Evolutionary conservation across 2,797 vertebrate species (phyloP).

Genomic region (Propithecus perrieri): DNA sequence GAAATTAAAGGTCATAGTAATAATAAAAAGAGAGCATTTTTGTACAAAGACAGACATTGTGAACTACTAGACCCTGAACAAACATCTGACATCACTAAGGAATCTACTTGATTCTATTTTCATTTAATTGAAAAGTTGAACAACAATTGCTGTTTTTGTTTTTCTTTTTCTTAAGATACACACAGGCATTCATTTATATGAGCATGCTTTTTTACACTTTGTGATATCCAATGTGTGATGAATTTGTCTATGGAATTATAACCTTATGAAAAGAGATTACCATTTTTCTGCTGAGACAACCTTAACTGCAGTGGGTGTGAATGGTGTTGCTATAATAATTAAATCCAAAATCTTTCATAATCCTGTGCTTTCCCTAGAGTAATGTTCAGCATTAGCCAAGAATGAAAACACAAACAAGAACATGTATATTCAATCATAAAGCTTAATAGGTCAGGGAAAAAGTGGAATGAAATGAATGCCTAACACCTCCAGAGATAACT

Average conservation of each 20-base stretch:
- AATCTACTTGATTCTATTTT: constrained; percentile 64
- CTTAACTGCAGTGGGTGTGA: constrained; percentile 63
- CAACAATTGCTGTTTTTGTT: background rate
- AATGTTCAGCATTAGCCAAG: constrained; percentile 80
- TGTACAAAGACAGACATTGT: background rate
- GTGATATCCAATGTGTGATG: constrained; percentile 45
- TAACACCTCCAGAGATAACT: constrained; percentile 76
- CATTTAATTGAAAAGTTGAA: constrained; percentile 3
- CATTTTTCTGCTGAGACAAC: constrained; percentile 75
- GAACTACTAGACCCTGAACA: background rate
- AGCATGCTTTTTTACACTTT: background rate
- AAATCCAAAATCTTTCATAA: constrained; percentile 83
- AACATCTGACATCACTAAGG: constrained; percentile 13
- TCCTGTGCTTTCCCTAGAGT: constrained; percentile 79
- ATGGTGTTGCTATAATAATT: constrained; percentile 81
- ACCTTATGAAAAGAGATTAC: constrained; percentile 75
- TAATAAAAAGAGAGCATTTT: constrained; percentile 16
- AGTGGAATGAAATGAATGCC: constrained; percentile 79
- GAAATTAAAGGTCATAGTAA: background rate
- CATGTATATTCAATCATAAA: constrained; percentile 83
- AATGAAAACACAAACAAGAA: constrained; percentile 84
- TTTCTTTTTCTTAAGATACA: background rate
- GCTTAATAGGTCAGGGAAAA: constrained; percentile 80
- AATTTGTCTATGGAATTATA: constrained; percentile 74
- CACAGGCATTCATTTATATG: background rate